Evolutionary conservation across 2,113 vertebrate genomes (phyloP).

Genomic region (Phainopepla nitens): DNA sequence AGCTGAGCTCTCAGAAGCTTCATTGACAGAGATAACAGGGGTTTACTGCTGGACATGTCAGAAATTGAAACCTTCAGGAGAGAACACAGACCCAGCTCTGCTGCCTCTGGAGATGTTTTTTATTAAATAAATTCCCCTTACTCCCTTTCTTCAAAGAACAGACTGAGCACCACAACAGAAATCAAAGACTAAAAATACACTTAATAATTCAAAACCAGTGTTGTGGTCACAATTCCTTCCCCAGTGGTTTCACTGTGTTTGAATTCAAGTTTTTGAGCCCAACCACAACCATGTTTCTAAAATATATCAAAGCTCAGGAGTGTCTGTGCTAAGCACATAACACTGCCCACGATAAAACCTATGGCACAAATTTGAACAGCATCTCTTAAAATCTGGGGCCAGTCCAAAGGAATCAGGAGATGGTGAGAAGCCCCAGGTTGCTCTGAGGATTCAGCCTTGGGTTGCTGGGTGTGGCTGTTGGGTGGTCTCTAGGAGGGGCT

Average conservation of each 20-base stretch:
- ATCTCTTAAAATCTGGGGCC: not conserved
- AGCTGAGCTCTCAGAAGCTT: not conserved
- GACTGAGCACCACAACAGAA: not conserved
- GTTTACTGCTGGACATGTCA: not conserved
- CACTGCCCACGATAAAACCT: rapidly evolving
- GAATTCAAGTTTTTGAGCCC: not conserved
- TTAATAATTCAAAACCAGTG: not conserved
- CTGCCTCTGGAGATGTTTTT: not conserved
- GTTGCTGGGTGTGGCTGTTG: not conserved
- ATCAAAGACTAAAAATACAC: not conserved
- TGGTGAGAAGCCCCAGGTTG: not conserved
- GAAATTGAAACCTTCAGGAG: not conserved
- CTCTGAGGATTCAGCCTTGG: not conserved
- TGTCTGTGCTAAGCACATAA: not conserved
- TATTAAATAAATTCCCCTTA: not conserved
- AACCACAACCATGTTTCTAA: not conserved
- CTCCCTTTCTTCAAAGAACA: not conserved
- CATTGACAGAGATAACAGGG: not conserved
- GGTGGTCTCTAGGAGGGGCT: too few relatives aligned
- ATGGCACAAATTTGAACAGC: not conserved
- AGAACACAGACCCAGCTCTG: not conserved
- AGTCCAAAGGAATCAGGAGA: not conserved
- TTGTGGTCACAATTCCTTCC: not conserved
- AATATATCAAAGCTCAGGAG: not conserved
- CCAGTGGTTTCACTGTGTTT: not conserved